Evolutionary conservation across 2,797 vertebrate species (phyloP).

Genomic region (Lates japonicus): DNA sequence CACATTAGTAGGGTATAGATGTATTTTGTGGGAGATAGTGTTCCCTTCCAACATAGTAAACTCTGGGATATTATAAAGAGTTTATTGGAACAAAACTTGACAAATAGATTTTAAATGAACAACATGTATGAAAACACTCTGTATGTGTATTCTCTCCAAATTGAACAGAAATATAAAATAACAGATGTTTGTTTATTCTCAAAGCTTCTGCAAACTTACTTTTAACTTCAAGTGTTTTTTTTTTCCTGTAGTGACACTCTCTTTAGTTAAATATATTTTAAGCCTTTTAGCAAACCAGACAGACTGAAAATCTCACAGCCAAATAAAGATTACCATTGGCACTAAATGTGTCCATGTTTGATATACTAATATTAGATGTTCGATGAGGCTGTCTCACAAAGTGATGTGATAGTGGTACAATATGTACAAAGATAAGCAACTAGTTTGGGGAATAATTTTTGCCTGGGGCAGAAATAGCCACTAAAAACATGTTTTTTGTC

Average conservation of each 20-base stretch:
- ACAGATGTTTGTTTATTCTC: constrained; percentile 2
- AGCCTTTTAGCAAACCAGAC: constrained; percentile 8
- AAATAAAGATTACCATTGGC: constrained; percentile 17
- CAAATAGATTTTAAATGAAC: neutral
- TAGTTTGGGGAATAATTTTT: neutral
- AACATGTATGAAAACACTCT: neutral
- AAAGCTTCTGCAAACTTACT: neutral
- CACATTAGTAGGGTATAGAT: neutral
- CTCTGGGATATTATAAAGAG: neutral
- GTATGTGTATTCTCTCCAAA: neutral
- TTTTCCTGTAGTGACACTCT: neutral
- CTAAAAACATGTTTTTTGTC: constrained; percentile 31
- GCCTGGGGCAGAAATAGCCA: constrained; percentile 6
- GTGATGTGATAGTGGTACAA: constrained; percentile 12
- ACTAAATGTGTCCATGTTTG: constrained; percentile 23
- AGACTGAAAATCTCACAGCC: constrained; percentile 12
- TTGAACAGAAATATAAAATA: neutral
- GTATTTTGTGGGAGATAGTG: neutral
- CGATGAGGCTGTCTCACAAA: constrained; percentile 19
- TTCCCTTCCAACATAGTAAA: neutral
- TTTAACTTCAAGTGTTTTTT: constrained; percentile 10
- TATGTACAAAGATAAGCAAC: constrained; percentile 15
- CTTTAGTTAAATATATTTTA: neutral
- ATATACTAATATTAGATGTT: neutral
- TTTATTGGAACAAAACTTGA: neutral